Percentiles rank a stretch among this genome's conserved stretches.
These are phyloP conservation scores for Drosophila cardini DNA, from an alignment of 1,140 invertebrate species.

Conservation along the genomic window DNA sequence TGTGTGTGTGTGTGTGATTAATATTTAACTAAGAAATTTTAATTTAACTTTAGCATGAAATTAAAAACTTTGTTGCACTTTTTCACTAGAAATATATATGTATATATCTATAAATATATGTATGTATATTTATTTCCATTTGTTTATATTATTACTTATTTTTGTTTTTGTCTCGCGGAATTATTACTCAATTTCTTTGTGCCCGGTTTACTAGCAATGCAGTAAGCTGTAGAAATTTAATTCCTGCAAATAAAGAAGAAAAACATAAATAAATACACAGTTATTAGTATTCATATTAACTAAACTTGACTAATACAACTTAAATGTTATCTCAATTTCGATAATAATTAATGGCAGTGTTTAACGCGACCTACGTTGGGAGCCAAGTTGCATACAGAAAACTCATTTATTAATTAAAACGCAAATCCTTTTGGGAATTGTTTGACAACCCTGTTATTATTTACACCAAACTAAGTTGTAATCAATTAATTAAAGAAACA, in stretches of 20 bases:
- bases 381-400: background rate
- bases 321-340: slow-evolving; percentile 26
- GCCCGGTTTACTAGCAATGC: slow-evolving; percentile 70
- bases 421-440: background rate
- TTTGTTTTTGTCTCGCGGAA: slow-evolving; percentile 55
- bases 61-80: slow-evolving; percentile 55
- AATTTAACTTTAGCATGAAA: slow-evolving; percentile 56
- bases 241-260: slow-evolving; percentile 60
- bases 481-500: too few species aligned
- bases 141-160: slow-evolving; percentile 15
- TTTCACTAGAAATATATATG: slow-evolving; percentile 9
- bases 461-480: too few species aligned
- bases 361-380: slow-evolving; percentile 31
- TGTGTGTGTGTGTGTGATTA: slow-evolving; percentile 1
- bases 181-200: slow-evolving; percentile 62
- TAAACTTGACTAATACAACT: slow-evolving; percentile 41
- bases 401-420: slow-evolving; percentile 18
- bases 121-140: slow-evolving; percentile 6
- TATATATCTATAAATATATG: too few species aligned
- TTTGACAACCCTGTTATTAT: background rate
- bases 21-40: slow-evolving; percentile 68
- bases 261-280: slow-evolving; percentile 12
- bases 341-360: slow-evolving; percentile 44
- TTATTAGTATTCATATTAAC: slow-evolving; percentile 36
- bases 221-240: slow-evolving; percentile 76